Conservation (phyloP, 2,888 invertebrate species). For the Ceriagrion tenellum region DNA sequence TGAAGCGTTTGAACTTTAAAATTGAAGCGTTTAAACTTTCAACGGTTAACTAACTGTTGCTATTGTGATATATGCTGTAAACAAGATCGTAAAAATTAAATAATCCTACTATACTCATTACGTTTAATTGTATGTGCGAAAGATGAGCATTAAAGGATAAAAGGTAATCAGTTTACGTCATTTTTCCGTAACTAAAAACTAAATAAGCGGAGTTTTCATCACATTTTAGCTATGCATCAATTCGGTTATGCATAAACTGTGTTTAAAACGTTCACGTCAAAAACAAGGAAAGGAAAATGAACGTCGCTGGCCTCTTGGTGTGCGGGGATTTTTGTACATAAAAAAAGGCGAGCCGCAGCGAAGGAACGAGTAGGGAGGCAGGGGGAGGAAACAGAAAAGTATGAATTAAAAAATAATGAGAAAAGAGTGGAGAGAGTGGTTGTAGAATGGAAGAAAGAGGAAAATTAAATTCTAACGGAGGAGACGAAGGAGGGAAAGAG, state of each 20-base stretch:
- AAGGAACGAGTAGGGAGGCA: neutral
- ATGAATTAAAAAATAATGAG: conserved; percentile 22
- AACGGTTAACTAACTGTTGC: too few species aligned
- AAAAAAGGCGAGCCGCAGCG: neutral
- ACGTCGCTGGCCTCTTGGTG: neutral
- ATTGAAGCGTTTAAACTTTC: too few species aligned
- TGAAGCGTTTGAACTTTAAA: too few species aligned
- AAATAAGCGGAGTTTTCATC: too few species aligned
- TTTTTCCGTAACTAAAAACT: too few species aligned
- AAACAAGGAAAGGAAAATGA: neutral
- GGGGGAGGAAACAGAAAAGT: neutral
- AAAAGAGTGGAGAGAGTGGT: neutral
- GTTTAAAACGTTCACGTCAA: neutral
- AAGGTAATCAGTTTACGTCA: too few species aligned
- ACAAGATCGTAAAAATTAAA: too few species aligned
- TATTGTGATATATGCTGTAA: too few species aligned
- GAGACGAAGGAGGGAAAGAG: neutral
- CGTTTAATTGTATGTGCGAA: too few species aligned
- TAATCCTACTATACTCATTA: too few species aligned
- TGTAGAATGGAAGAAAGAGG: neutral
- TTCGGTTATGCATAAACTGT: neutral
- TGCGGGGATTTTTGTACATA: neutral
- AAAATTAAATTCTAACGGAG: neutral
- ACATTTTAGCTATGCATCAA: too few species aligned
- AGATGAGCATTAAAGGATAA: too few species aligned